These are phyloP conservation scores for Gibbula magus DNA, from an alignment of 2,888 invertebrate species.

Conservation along the genomic window DNA sequence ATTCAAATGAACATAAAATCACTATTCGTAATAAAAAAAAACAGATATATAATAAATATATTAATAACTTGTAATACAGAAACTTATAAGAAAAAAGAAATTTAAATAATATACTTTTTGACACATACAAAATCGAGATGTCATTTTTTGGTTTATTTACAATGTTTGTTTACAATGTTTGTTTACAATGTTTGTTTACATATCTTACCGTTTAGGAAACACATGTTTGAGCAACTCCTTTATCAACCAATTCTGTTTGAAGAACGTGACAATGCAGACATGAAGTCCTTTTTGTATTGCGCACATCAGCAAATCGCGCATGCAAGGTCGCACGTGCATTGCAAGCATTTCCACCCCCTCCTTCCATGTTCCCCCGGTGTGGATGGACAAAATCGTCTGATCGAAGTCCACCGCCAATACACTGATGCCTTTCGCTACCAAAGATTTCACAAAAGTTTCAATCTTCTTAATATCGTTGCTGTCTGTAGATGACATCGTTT, in stretches of 20 bases:
- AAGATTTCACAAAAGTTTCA: slow-evolving; percentile 47
- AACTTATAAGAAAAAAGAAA: too few species aligned
- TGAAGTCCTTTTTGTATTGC: slow-evolving; percentile 57
- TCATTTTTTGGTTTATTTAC: too few species aligned
- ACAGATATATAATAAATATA: too few species aligned
- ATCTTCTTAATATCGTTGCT: slow-evolving; percentile 24
- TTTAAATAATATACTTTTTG: too few species aligned
- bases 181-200: too few species aligned
- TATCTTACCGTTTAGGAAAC: slow-evolving; percentile 37
- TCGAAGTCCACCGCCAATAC: slow-evolving; percentile 72
- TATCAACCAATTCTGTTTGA: slow-evolving; percentile 66
- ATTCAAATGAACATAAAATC: too few species aligned
- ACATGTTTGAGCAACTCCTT: slow-evolving; percentile 61
- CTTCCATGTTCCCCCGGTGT: slow-evolving; percentile 70
- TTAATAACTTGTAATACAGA: too few species aligned
- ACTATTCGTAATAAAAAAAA: too few species aligned
- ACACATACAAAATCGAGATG: too few species aligned
- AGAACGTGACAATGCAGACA: slow-evolving; percentile 70
- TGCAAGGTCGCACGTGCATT: slow-evolving; percentile 65
- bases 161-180: too few species aligned
- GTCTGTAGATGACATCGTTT: slow-evolving; percentile 1
- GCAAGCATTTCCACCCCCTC: slow-evolving; percentile 60
- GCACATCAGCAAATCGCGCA: slow-evolving; percentile 62
- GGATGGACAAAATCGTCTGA: slow-evolving; percentile 68
- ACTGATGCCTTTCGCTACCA: slow-evolving; percentile 62